phyloP scores from a whole-genome alignment of 2,113 vertebrate genomes.

The Lasiurus borealis region DNA sequence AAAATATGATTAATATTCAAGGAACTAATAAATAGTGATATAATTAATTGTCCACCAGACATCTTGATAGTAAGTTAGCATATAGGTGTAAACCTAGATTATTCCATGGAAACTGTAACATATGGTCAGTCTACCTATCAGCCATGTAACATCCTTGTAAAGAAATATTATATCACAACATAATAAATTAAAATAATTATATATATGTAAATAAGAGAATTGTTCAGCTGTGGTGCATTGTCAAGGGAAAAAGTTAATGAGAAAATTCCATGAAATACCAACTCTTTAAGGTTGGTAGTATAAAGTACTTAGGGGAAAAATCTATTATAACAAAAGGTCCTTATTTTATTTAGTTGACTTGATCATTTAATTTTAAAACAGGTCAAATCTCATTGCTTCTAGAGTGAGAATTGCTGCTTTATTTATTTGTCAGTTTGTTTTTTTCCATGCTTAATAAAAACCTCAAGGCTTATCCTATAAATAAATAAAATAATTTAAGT shows the following conservation, averaged over 20 bases:
- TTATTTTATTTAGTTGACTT: not conserved
- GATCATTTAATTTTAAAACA: constrained; percentile 54
- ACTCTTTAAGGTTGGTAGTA: not conserved
- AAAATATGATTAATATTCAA: not conserved
- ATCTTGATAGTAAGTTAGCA: not conserved
- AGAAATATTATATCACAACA: not conserved
- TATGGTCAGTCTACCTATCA: not conserved
- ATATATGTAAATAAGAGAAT: not conserved
- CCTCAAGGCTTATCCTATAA: not conserved
- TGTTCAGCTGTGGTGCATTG: not conserved
- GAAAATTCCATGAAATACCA: constrained; percentile 11
- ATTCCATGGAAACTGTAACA: not conserved
- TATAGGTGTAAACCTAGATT: not conserved
- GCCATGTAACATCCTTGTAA: not conserved
- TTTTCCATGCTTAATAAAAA: not conserved
- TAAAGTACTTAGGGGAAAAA: not conserved
- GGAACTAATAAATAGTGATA: not conserved
- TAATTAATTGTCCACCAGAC: not conserved
- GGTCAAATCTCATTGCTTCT: constrained; percentile 3
- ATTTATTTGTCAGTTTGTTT: not conserved
- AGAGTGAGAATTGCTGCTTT: not conserved
- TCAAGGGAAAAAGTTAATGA: not conserved
- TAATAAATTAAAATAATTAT: not conserved
- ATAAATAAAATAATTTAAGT: not conserved
- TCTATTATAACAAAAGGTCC: not conserved